Evolutionary conservation across 2,888 invertebrate genomes (phyloP).

Genomic region (Melinaea marsaeus): DNA sequence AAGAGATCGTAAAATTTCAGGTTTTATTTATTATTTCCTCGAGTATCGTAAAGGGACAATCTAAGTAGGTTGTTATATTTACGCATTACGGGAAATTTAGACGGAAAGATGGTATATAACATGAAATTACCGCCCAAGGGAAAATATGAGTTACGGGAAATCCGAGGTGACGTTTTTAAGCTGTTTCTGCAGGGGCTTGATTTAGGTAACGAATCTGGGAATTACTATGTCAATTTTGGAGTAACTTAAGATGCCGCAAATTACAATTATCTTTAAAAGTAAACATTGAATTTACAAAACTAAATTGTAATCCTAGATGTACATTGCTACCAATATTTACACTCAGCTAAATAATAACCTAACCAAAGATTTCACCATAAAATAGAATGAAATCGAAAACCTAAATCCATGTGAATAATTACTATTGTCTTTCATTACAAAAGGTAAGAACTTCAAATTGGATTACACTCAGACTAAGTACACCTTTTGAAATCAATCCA

Average conservation of each 20-base stretch:
- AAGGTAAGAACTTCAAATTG: conserved; percentile 5
- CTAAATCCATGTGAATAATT: conserved; percentile 5
- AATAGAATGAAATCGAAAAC: background rate
- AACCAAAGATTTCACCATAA: too few relatives aligned
- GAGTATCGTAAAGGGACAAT: conserved; percentile 13
- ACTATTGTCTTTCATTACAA: conserved; percentile 11
- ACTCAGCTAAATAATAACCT: too few relatives aligned
- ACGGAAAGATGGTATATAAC: conserved; percentile 22
- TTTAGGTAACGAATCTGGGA: conserved; percentile 11
- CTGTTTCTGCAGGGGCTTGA: conserved; percentile 18
- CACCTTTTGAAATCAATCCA: conserved; percentile 17
- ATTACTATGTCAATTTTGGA: conserved; percentile 10
- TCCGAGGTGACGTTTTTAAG: conserved; percentile 26
- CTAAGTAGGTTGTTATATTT: conserved; percentile 18
- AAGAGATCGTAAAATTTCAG: conserved; percentile 10
- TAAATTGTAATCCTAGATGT: too few relatives aligned
- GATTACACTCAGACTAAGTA: conserved; percentile 7
- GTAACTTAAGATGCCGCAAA: background rate
- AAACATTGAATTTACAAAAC: too few relatives aligned
- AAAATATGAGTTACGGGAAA: conserved; percentile 24
- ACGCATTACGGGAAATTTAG: conserved; percentile 18
- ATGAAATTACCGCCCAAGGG: conserved; percentile 24
- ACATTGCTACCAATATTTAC: too few relatives aligned
- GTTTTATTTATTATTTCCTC: conserved; percentile 13
- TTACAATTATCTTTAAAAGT: background rate